A percentile compares a stretch with the other conserved stretches of the same genome.
phyloP scores from a whole-genome alignment of 2,888 invertebrate genomes.

The Drosophila pseudotalamancana region DNA sequence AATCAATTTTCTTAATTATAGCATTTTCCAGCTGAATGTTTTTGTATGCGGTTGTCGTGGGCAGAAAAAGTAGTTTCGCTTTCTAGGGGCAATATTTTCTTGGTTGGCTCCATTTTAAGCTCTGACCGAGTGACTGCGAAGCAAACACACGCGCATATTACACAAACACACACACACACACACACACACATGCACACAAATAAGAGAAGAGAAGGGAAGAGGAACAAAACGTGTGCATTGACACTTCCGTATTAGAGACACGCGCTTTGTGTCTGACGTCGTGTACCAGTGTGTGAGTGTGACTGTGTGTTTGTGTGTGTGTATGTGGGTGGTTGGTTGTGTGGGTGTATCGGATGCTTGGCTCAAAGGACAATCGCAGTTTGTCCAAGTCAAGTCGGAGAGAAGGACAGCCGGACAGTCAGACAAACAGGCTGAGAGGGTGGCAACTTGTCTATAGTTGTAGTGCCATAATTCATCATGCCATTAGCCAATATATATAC shows the following conservation, averaged over 20 bases:
- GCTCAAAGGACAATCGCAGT: conserved; percentile 53
- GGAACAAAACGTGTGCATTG: conserved; percentile 59
- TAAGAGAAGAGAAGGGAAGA: neutral
- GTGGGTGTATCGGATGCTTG: conserved; percentile 50
- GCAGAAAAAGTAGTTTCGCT: conserved; percentile 42
- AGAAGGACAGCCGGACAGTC: conserved; percentile 16
- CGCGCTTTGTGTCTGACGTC: conserved; percentile 36
- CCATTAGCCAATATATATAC: conserved; percentile 66
- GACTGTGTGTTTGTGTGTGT: too few species aligned
- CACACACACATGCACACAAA: neutral
- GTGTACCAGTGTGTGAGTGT: conserved; percentile 14
- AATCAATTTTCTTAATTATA: conserved; percentile 8
- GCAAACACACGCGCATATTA: conserved; percentile 35
- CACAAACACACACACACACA: conserved; percentile 13
- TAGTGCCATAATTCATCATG: conserved; percentile 69
- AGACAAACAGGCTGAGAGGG: neutral
- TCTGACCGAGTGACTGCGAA: conserved; percentile 42
- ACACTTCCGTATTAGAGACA: conserved; percentile 77
- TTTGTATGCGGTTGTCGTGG: neutral
- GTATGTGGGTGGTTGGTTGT: conserved; percentile 12
- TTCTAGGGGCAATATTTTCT: conserved; percentile 42
- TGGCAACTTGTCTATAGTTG: conserved; percentile 42
- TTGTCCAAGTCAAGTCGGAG: conserved; percentile 48
- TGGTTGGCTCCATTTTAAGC: conserved; percentile 28
- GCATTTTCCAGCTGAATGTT: conserved; percentile 1